Base-by-base conservation (phyloP, 1,140 invertebrate genomes). In the Agrilus planipennis region DNA sequence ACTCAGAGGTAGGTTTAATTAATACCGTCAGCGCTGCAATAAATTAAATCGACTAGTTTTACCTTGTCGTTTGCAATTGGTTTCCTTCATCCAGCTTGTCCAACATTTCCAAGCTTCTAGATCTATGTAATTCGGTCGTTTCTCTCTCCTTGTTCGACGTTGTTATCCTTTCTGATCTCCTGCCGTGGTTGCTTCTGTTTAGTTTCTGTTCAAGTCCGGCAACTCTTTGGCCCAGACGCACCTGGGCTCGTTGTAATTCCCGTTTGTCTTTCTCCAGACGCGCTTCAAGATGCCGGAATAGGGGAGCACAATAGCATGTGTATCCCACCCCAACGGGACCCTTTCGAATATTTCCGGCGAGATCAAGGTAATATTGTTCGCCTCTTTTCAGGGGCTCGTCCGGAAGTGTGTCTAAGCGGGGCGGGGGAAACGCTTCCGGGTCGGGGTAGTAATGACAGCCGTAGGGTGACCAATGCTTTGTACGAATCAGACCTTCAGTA, bases 301-400 rank as follows among this genome's bases (percentile, higher is more conserved):
- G 81, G 3, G 84, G 83, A 0, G 75, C 77, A 57, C 79, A 81
- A 52, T 78, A 79, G 52, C 79, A 82, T 6, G 74, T 73, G 52
- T 87, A 84, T 0, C 85, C 84, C 6, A 89, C 83, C 1, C 89
- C 89, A 7, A 92, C 77, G 0, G 89, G 89, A 4, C 91, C 90
- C 64, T 95, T 94, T 49, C 87, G 79, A 38, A 97, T 92, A 57
- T 95, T 93, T 2, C 92, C 91, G n/a, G 89, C 89, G 38, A 97
- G 68, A 62, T 96, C 91, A 37, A 93, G 69, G 62, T 84, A 97
- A 62, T 95, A 95, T 56, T 95, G 89, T 60, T 93, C 88, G 12
- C 91, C 91, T 47, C 81, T 79, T 47, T 76, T 76, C 1, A 94
- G 64, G 0, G 88, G 86, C 60, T 90, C 87, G 51, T 80, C 72